Evolutionary conservation across 2,113 vertebrate genomes (phyloP).

Genomic region (Corydoras sp.): DNA sequence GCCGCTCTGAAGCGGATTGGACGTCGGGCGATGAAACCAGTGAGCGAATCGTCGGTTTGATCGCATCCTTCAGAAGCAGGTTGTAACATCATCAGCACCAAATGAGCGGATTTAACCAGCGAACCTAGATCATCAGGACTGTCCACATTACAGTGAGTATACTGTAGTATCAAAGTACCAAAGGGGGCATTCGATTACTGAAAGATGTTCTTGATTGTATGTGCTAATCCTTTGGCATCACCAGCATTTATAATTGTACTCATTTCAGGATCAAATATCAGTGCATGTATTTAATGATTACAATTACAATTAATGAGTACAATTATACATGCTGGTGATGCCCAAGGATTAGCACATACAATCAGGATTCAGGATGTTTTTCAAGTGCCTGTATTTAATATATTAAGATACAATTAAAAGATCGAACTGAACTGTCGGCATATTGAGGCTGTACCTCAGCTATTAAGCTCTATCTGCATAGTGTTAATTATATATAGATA

Average conservation of each 20-base stretch:
- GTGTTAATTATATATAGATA: too few species aligned
- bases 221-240: not conserved
- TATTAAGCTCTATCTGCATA: too few species aligned
- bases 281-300: too few species aligned
- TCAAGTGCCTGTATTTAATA: too few species aligned
- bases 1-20: slow-evolving; percentile 30
- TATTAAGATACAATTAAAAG: too few species aligned
- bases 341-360: too few species aligned
- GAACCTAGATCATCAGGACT: not conserved
- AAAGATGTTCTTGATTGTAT: not conserved
- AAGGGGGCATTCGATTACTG: not conserved
- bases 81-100: slow-evolving; percentile 29
- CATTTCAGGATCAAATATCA: too few species aligned
- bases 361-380: too few species aligned
- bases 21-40: not conserved
- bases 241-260: not conserved
- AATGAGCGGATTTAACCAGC: not conserved
- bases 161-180: not conserved
- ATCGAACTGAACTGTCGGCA: too few species aligned
- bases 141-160: not conserved
- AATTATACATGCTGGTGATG: too few species aligned
- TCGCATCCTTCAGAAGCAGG: slow-evolving; percentile 15
- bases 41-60: not conserved
- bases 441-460: too few species aligned
- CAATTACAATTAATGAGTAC: too few species aligned